Base-by-base conservation (phyloP, 2,797 vertebrate species). In the Avahi laniger region DNA sequence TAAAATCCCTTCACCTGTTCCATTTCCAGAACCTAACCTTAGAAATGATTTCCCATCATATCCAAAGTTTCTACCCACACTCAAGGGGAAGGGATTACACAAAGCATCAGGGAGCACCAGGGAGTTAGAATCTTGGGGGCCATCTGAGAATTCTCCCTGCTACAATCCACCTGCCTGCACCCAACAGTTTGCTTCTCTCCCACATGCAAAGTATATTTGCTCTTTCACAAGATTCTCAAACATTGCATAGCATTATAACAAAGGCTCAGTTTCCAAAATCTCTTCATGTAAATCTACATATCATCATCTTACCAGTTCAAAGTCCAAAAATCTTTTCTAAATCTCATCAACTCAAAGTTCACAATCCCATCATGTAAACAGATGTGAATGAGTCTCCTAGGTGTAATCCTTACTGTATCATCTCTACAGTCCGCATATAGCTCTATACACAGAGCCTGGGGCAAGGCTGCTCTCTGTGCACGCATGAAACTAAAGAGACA, bases 101-200 rank as follows among this genome's bases (percentile, higher is more conserved):
- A 30, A 82, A 13, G 59, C n/a, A n/a, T 30, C 18, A 15, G 30
- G 50, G 50, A 52, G 50, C 5, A 41, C 1, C 7, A 61, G 38
- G 20, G n/a, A 69, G 3, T 7, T 14, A 52, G 54, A 57, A 11
- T 28, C 22, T 43, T 65, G 17, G 43, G 4, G 5, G 7, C 6
- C 4, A 67, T 22, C 30, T 90, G 5, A 38, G 54, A 73, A 35
- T 67, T 43, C 17, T 80, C 1, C 20, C 38, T 46, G 9, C 9
- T 54, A 10, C 6, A 57, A 22, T n/a, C n/a, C 1, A 13, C 26
- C 18, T 4, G 30, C 2, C 0, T 1, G n/a, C 0, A 48, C 1
- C 5, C 1, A 35, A 4, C 6, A 69, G 7, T 69, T 87, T 26
- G 35, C 12, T n/a, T 86, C 14, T 84, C 35, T 70, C 6, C 7